Evolutionary conservation across 1,140 invertebrate genomes (phyloP).

Genomic region (Scaptomyza hsui): DNA sequence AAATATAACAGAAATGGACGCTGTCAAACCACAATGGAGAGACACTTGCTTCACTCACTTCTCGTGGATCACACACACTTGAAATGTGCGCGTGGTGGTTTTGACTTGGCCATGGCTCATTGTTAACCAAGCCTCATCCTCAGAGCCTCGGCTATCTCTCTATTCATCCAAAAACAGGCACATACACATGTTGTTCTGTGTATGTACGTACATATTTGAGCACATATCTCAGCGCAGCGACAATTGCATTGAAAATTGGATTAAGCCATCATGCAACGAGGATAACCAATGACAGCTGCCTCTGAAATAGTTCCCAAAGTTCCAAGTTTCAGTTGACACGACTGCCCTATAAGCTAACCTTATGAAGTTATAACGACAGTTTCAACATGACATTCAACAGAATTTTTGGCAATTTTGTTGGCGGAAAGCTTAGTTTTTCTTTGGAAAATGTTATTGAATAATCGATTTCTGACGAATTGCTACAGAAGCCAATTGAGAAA

Average conservation of each 20-base stretch:
- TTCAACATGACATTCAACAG: background rate
- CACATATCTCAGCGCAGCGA: slow-evolving; percentile 59
- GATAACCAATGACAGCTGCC: slow-evolving; percentile 60
- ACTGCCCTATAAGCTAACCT: slow-evolving; percentile 16
- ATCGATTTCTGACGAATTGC: too few species aligned
- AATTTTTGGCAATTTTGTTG: background rate
- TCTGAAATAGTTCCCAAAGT: slow-evolving; percentile 3
- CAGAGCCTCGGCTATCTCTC: background rate
- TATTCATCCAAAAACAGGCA: slow-evolving; percentile 1
- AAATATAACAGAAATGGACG: slow-evolving; percentile 26
- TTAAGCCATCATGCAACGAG: slow-evolving; percentile 61
- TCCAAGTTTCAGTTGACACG: background rate
- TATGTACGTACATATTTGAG: background rate
- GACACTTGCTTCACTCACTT: slow-evolving; percentile 29
- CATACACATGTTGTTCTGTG: background rate
- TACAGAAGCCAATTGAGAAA: too few species aligned
- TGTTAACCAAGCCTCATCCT: slow-evolving; percentile 1
- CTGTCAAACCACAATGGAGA: slow-evolving; percentile 66
- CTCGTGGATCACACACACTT: slow-evolving; percentile 38
- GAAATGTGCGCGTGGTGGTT: slow-evolving; percentile 22
- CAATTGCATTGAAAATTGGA: slow-evolving; percentile 78
- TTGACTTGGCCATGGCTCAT: slow-evolving; percentile 28
- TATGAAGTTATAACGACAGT: background rate
- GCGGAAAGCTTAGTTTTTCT: background rate
- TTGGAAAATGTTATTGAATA: too few species aligned